Percentiles rank a stretch among this genome's conserved stretches.
Conservation (phyloP, 2,113 vertebrate species). For the Pseudorhombus dupliciocellatus region DNA sequence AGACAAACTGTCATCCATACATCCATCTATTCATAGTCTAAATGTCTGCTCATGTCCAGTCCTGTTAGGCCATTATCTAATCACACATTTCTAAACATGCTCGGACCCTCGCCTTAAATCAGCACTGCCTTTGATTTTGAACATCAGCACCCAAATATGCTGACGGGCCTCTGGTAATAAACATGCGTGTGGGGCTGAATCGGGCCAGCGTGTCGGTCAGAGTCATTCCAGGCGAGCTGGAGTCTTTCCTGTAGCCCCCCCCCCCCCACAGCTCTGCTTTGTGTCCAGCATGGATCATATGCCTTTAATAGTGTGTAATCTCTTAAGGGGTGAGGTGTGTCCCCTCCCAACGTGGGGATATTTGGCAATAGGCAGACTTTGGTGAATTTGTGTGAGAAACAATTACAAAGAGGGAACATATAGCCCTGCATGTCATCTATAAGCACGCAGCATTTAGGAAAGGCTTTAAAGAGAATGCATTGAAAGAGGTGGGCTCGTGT, state of each 20-base stretch:
- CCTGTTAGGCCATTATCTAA: constrained; percentile 13
- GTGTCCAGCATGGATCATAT: constrained; percentile 62
- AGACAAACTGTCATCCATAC: not conserved
- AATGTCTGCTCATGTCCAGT: not conserved
- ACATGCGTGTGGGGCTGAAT: constrained; percentile 23
- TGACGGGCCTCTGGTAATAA: constrained; percentile 25
- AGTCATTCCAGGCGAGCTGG: constrained; percentile 47
- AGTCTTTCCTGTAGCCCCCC: constrained; percentile 46
- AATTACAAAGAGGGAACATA: not conserved
- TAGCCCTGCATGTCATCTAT: not conserved
- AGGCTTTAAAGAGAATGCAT: not conserved
- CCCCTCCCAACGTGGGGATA: constrained; percentile 18
- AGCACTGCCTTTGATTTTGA: constrained; percentile 21
- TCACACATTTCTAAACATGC: constrained; percentile 26
- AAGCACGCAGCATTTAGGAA: not conserved
- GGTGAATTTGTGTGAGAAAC: constrained; percentile 29
- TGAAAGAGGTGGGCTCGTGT: not conserved
- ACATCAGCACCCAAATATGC: constrained; percentile 30
- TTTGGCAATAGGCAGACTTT: constrained; percentile 40
- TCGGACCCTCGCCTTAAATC: constrained; percentile 13
- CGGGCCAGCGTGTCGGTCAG: constrained; percentile 58
- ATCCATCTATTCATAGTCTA: constrained; percentile 1
- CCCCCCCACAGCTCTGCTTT: constrained; percentile 50
- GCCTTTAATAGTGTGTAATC: constrained; percentile 70
- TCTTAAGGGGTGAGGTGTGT: constrained; percentile 64